Evolutionary conservation across 2,888 invertebrate species (phyloP), one percentile per base, ranked within the genome.

Genomic region (Cacoxenus indagator): DNA sequence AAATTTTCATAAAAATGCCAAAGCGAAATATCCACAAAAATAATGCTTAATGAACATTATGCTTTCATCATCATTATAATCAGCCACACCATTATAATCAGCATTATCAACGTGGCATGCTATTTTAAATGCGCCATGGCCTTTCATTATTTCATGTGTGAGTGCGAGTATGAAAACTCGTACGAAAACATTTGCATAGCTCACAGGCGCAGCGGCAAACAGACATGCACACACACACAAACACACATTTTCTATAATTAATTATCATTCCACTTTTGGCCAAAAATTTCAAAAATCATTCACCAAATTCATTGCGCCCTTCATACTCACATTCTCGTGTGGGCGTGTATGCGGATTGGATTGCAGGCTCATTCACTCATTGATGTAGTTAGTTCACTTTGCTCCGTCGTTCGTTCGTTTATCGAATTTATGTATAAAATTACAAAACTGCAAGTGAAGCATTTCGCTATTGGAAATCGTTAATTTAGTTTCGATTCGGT

Each of bases 391-490:
- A n/a, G n/a, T 5, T 14, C 55, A 19, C 55, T 55, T 55, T 19
- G 14, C 55, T 55, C 55, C 11, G 24, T 55, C 27, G 27, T 11
- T 19, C 55, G 17, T 43, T 62, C 43, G 45, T 62, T 62, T 26
- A 45, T 45, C 61, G 45, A 62, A 62, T 62, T 62, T 62, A 62
- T 62, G 61, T 62, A 43, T 62, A 62, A 62, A 62, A 43, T 62
- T 62, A 62, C 61, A 62, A 62, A 37, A 62, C 43, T 62, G 45
- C 61, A 62, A 62, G 45, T 43, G 61, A 62, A 62, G 61, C 61
- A 62, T 29, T 62, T 62, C n/a, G 61, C 61, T 62, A n/a, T 19
- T 19, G 61, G 61, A 62, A 62, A 62, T 62, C 61, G 61, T 62
- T 62, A 62, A 62, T 62, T 62, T 62, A 43, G 45, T 43, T 43